A percentile compares a stretch with the other conserved stretches of the same genome.
These are phyloP conservation scores for Morpho deidamia DNA, from an alignment of 2,888 invertebrate species.

Conservation along the genomic window DNA sequence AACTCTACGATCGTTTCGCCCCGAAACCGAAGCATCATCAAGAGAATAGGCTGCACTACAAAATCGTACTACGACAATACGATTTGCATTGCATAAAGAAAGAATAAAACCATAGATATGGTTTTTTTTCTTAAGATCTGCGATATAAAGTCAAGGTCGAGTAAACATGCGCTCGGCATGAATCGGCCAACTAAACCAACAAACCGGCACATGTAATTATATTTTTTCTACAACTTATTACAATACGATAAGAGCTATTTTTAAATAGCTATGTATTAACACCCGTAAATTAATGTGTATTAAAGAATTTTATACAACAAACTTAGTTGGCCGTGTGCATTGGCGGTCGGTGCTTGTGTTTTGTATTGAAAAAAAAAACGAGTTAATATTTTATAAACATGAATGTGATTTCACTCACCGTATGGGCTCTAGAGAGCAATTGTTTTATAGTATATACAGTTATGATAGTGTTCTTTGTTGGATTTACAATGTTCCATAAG, in stretches of 20 bases:
- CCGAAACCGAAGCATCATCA: too few relatives aligned
- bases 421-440: slow-evolving; percentile 65
- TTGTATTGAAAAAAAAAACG: slow-evolving; percentile 2
- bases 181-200: not conserved
- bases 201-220: not conserved
- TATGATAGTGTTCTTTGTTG: slow-evolving; percentile 54
- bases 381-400: slow-evolving; percentile 30
- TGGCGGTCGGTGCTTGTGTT: slow-evolving; percentile 13
- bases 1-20: too few relatives aligned
- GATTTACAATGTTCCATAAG: slow-evolving; percentile 60
- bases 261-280: not conserved
- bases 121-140: slow-evolving; percentile 9
- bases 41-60: too few relatives aligned
- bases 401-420: slow-evolving; percentile 58
- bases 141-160: slow-evolving; percentile 12
- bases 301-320: slow-evolving; percentile 14
- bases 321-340: slow-evolving; percentile 20
- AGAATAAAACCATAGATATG: too few relatives aligned
- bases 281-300: slow-evolving; percentile 6
- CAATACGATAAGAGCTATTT: not conserved
- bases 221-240: not conserved
- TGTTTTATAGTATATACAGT: slow-evolving; percentile 62
- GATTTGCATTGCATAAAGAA: too few relatives aligned
- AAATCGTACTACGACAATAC: too few relatives aligned
- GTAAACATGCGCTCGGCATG: slow-evolving; percentile 3